Base-by-base conservation (phyloP, 1,140 invertebrate genomes). In the Spodoptera litura region DNA sequence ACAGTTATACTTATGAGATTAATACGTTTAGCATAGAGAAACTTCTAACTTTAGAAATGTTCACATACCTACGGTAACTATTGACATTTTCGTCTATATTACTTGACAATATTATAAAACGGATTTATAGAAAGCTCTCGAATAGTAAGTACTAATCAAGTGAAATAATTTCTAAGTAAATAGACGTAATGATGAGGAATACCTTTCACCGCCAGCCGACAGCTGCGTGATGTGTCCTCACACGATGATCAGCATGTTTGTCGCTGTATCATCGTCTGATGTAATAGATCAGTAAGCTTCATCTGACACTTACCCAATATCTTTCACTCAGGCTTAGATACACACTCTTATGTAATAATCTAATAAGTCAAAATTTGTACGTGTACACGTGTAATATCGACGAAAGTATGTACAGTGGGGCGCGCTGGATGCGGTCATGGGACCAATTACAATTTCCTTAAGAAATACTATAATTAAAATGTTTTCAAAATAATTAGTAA, bases 201-300 rank as follows among this genome's bases (percentile, higher is more conserved):
- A 25, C 62, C 62, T 66, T 66, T 66, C 62, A 66, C 62, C 49
- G 35, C 11, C n/a, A 11, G 6, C 20, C 38, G 35, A 44, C 38
- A 44, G 38, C 6, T 49, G 31, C 1, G 20, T 20, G 20, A 20
- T 20, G 15, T 64, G 35, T 66, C 56, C 56, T 49, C n/a, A 25
- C 38, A 66, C 62, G 10, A 66, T 66, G 62, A 66, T 49, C 38
- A 11, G 62, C 62, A 66, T 8, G 20, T 66, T 66, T 12, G 38
- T 10, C 15, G 62, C 38, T 38, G 38, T 20, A 66, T 66, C 62
- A 66, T 49, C 15, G 2, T 49, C 4, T 49, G 35, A 25, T 66
- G 61, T 44, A 15, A 64, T 44, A 38, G 38, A 9, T 49, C 38
- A 44, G 38, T 49, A 66, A 49, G 38, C 62, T 66, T 44, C 38